A percentile compares a stretch with the other conserved stretches of the same genome.
phyloP scores from a whole-genome alignment of 2,113 vertebrate genomes.

The Cebus imitator region DNA sequence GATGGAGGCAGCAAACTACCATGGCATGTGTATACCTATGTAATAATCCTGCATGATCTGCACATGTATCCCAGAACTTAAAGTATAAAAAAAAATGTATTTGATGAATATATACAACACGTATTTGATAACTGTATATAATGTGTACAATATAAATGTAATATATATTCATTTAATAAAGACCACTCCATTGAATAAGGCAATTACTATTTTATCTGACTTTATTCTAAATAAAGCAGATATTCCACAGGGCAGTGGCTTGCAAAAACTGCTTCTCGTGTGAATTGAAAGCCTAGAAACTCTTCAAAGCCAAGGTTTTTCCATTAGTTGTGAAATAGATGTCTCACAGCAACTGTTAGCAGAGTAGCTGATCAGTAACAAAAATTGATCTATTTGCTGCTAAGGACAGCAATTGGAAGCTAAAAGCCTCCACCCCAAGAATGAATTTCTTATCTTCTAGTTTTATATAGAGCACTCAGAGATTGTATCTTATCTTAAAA shows the following conservation, averaged over 20 bases:
- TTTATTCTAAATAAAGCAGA: neutral
- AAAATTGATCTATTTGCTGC: constrained; percentile 48
- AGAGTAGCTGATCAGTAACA: constrained; percentile 68
- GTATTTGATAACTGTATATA: too few relatives aligned
- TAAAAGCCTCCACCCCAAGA: constrained; percentile 36
- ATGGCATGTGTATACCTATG: too few relatives aligned
- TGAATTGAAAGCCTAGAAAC: neutral
- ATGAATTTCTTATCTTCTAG: neutral
- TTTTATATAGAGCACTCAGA: neutral
- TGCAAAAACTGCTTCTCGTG: constrained; percentile 52
- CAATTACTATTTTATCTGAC: neutral
- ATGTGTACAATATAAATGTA: neutral
- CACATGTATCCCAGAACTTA: too few relatives aligned
- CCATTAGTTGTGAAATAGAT: constrained; percentile 54
- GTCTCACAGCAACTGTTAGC: constrained; percentile 56
- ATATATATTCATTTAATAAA: neutral
- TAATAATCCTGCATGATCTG: too few relatives aligned
- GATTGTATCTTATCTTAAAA: neutral
- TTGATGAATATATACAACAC: too few relatives aligned
- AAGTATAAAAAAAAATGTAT: neutral
- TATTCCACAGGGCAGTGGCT: constrained; percentile 27
- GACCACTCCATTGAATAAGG: neutral
- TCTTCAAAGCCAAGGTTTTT: constrained; percentile 64
- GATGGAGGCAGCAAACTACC: too few relatives aligned
- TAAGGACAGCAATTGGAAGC: constrained; percentile 42